These are phyloP conservation scores for Drosophila macrospina DNA, from an alignment of 2,888 invertebrate genomes.

Conservation along the genomic window DNA sequence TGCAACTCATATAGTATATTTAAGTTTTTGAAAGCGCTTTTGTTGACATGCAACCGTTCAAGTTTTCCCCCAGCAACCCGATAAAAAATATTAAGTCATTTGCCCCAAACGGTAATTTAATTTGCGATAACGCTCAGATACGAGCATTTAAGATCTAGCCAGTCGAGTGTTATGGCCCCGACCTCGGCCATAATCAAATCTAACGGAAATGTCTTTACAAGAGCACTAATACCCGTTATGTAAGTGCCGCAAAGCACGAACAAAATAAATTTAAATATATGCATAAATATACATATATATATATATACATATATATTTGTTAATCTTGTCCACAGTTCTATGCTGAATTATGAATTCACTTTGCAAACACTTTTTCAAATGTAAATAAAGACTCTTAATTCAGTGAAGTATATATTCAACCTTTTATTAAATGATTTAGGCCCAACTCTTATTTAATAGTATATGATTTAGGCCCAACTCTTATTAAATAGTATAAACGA, in stretches of 20 bases:
- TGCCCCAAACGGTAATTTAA: slow-evolving; percentile 33
- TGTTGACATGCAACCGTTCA: slow-evolving; percentile 22
- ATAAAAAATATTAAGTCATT: slow-evolving; percentile 43
- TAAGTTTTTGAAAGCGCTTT: slow-evolving; percentile 3
- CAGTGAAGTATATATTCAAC: too few relatives aligned
- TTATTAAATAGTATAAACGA: too few relatives aligned
- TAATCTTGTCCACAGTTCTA: background rate
- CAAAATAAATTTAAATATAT: slow-evolving; percentile 2
- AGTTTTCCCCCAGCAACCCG: background rate
- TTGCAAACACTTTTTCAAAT: too few relatives aligned
- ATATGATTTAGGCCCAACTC: too few relatives aligned
- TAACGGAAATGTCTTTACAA: slow-evolving; percentile 66
- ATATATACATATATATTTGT: background rate
- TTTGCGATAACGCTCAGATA: slow-evolving; percentile 12
- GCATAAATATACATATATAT: background rate
- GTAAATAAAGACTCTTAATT: too few relatives aligned
- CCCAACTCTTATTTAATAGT: too few relatives aligned
- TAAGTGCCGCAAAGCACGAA: slow-evolving; percentile 45
- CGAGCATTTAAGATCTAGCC: slow-evolving; percentile 4
- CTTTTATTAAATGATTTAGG: too few relatives aligned
- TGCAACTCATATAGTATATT: slow-evolving; percentile 20
- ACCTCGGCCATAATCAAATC: slow-evolving; percentile 42
- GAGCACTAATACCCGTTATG: slow-evolving; percentile 41
- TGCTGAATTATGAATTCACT: too few relatives aligned
- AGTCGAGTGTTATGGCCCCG: slow-evolving; percentile 13